Percentiles rank a stretch among this genome's conserved stretches.
Conservation (phyloP, 2,888 invertebrate species). For the Amphimallon solstitiale region DNA sequence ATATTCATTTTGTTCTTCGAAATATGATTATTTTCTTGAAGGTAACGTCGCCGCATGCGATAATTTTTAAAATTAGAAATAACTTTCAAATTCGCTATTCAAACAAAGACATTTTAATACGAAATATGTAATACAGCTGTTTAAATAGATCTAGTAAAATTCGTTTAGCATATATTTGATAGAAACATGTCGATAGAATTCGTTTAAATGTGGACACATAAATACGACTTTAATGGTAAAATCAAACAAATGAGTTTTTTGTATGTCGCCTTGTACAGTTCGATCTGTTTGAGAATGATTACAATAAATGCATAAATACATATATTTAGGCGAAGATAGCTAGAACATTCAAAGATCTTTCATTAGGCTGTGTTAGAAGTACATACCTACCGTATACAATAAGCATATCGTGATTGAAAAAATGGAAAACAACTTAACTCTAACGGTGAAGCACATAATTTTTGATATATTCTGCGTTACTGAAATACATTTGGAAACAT, state of each 20-base stretch:
- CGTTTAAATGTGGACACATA: not conserved
- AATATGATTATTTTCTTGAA: constrained; percentile 6
- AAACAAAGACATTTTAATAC: constrained; percentile 19
- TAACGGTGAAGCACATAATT: too few relatives aligned
- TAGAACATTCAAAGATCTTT: too few relatives aligned
- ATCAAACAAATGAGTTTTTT: not conserved
- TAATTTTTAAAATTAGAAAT: constrained; percentile 15
- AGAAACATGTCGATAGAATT: not conserved
- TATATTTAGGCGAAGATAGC: too few relatives aligned
- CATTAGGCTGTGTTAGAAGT: too few relatives aligned
- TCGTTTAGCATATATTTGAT: constrained; percentile 7
- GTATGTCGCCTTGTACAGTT: not conserved
- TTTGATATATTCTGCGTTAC: too few relatives aligned
- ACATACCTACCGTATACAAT: too few relatives aligned
- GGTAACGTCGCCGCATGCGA: not conserved
- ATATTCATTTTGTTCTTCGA: constrained; percentile 20
- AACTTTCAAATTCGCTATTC: constrained; percentile 19
- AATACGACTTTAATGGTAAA: constrained; percentile 4
- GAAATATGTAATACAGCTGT: constrained; percentile 23
- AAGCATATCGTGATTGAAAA: too few relatives aligned
- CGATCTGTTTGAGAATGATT: too few relatives aligned
- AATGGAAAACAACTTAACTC: too few relatives aligned
- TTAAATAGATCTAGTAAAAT: not conserved
- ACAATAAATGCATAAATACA: too few relatives aligned
- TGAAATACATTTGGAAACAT: too few relatives aligned